Base-by-base conservation (phyloP, 2,888 invertebrate species). In the Dryocosmus kuriphilus region DNA sequence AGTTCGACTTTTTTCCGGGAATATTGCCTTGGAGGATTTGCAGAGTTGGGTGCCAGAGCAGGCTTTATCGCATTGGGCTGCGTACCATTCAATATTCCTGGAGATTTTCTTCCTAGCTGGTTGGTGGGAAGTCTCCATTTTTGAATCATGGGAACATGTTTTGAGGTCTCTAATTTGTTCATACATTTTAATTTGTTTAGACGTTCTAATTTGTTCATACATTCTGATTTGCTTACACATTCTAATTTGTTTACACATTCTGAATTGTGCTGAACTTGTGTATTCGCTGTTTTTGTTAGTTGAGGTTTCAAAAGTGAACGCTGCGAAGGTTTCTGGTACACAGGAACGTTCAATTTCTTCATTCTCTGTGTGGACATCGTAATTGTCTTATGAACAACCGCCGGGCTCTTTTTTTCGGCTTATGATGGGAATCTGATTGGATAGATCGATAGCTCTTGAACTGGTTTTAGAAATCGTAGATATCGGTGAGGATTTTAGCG, bases 271-370 rank as follows among this genome's bases (percentile, higher is more conserved):
- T n/a, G 41, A 41, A 41, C 16, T 41, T 41, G 27, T n/a, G 35
- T 22, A 35, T n/a, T 63, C 19, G 63, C n/a, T 14, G 63, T 63
- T 16, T 38, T 16, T 7, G 16, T 5, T 11, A 24, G 24, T 6
- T 24, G 57, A 57, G 57, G 22, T 57, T 57, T 57, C 22, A 57
- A 24, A 57, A 57, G 90, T 75, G 93, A 92, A 82, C 93, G 93
- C 75, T 94, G 93, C 73, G 93, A 83, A 46, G 57, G 1, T 8
- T 24, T 57, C 8, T 9, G 24, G 24, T 24, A 11, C 1, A 22
- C n/a, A 24, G 11, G n/a, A 1, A 9, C 24, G 57, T 14, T 22
- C 1, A 14, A 24, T 4, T n/a, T n/a, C 9, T n/a, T n/a, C 2
- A 51, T 19, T n/a, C 16, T n/a, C 1, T n/a, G n/a, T 51, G 16